A percentile compares a stretch with the other conserved stretches of the same genome.
These are phyloP conservation scores for Tridacna gigas DNA, from an alignment of 2,888 invertebrate species.

Conservation along the genomic window DNA sequence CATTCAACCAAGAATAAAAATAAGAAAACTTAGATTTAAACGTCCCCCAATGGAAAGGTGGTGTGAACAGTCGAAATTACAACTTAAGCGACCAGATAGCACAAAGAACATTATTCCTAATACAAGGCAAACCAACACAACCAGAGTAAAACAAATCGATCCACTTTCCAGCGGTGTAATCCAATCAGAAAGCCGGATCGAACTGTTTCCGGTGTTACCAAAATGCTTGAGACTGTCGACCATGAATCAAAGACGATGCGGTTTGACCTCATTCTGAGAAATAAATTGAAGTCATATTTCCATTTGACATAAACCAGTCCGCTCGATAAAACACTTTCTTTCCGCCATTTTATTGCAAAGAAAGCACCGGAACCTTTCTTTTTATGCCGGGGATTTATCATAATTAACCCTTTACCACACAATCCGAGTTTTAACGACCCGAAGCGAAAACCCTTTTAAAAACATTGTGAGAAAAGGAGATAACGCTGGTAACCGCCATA, in stretches of 20 bases:
- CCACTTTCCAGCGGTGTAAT: neutral
- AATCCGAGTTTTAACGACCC: neutral
- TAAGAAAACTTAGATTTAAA: too few relatives aligned
- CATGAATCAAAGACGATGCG: neutral
- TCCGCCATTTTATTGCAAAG: conserved; percentile 4
- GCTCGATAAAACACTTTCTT: conserved; percentile 10
- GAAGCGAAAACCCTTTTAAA: neutral
- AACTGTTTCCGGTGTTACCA: neutral
- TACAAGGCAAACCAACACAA: neutral
- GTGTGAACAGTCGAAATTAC: too few relatives aligned
- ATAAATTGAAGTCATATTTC: conserved; percentile 14
- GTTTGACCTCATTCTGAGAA: neutral
- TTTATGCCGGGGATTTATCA: neutral
- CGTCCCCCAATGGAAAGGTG: too few relatives aligned
- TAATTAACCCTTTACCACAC: neutral
- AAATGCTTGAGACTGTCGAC: neutral
- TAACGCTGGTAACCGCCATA: neutral
- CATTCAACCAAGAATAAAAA: too few relatives aligned
- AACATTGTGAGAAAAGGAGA: neutral
- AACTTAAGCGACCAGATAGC: too few relatives aligned
- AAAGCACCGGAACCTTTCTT: neutral
- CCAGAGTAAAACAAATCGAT: neutral
- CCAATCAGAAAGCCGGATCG: neutral
- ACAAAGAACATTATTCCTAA: neutral
- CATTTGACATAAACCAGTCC: conserved; percentile 4